These are phyloP conservation scores for Gavialis gangeticus DNA, from an alignment of 2,113 vertebrate genomes.

Conservation along the genomic window DNA sequence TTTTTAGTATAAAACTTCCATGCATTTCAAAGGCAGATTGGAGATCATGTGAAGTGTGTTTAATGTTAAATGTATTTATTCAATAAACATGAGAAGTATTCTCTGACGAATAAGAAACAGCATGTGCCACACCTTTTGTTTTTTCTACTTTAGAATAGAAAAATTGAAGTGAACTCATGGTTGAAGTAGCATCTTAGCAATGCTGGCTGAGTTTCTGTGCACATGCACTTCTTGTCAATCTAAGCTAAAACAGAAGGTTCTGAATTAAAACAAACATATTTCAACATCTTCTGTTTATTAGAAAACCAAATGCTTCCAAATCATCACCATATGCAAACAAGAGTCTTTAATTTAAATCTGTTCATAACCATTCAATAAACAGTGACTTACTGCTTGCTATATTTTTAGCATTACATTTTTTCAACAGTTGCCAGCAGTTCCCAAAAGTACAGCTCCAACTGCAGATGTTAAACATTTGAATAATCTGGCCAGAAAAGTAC, in stretches of 20 bases:
- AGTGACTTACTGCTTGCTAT: not conserved
- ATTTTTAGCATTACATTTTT: not conserved
- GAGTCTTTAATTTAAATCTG: not conserved
- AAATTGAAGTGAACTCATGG: not conserved
- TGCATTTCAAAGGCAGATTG: not conserved
- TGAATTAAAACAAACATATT: not conserved
- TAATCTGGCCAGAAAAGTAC: rapidly evolving
- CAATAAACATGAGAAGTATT: not conserved
- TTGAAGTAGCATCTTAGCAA: not conserved
- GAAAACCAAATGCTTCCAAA: not conserved
- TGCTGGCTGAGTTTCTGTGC: not conserved
- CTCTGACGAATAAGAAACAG: not conserved
- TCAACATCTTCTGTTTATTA: not conserved
- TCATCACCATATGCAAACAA: not conserved
- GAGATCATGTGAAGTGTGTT: not conserved
- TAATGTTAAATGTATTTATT: not conserved
- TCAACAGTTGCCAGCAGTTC: not conserved
- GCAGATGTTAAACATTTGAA: not conserved
- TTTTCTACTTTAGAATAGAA: not conserved
- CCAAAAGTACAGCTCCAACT: not conserved
- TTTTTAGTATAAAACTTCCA: not conserved
- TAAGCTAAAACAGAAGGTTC: not conserved
- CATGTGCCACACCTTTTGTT: not conserved
- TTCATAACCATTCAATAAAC: not conserved
- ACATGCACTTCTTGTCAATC: not conserved